phyloP scores from a whole-genome alignment of 37 sponge, comb jelly and placozoan genomes.

The Dysidea cf. avara region DNA sequence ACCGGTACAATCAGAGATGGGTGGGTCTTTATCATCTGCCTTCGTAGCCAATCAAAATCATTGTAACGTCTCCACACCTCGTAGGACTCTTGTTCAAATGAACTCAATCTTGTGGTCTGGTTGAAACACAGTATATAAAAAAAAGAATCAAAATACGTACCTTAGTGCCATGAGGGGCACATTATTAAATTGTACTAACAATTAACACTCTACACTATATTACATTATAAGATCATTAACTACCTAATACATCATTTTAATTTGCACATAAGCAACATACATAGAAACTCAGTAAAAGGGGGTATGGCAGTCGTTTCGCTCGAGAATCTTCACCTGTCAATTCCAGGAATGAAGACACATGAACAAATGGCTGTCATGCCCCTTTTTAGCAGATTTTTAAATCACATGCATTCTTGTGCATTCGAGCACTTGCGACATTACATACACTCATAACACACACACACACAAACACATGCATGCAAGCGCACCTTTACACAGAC shows the following conservation, averaged over 20 bases:
- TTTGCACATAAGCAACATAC: too few species aligned
- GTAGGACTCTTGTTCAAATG: conserved; percentile 47
- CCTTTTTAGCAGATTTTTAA: too few species aligned
- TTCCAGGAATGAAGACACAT: too few species aligned
- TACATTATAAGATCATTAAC: background rate
- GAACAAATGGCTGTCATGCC: too few species aligned
- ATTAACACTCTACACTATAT: background rate
- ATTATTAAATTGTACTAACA: background rate
- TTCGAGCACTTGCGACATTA: too few species aligned
- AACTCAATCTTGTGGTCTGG: conserved; percentile 13
- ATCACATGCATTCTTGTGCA: background rate
- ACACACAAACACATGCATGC: background rate
- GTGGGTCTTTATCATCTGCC: conserved; percentile 31
- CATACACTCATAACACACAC: background rate
- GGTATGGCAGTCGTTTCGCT: too few species aligned
- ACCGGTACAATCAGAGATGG: conserved; percentile 77
- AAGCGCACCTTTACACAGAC: background rate
- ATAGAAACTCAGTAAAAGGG: too few species aligned
- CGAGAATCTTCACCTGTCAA: too few species aligned
- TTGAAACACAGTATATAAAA: conserved; percentile 11
- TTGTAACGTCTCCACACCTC: conserved; percentile 77
- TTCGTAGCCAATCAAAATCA: conserved; percentile 89
- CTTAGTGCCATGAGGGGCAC: background rate
- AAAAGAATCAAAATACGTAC: background rate
- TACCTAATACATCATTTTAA: too few species aligned